Evolutionary conservation across 30 jellyfish, hydroid and myxozoan genomes (phyloP).

Genomic region (Calvadosia cruxmelitensis): DNA sequence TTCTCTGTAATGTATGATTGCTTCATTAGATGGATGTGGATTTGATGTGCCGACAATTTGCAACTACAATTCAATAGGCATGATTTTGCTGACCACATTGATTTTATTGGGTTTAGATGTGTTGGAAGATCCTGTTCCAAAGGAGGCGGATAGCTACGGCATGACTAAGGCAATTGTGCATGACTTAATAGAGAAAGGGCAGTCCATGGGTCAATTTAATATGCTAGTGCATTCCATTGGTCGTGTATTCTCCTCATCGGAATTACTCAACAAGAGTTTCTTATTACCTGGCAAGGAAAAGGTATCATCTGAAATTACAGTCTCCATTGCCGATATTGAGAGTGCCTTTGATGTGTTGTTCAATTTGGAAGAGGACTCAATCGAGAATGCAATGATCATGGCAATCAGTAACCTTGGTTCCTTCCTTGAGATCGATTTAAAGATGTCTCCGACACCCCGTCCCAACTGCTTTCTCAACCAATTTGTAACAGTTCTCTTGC

Average conservation of each 20-base stretch:
- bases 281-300: neutral
- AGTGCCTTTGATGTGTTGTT: constrained; percentile 18
- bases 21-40: no score
- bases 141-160: no score
- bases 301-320: constrained; percentile 9
- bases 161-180: constrained; percentile 4
- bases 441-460: constrained; percentile 3
- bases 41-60: no score
- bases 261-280: constrained; percentile 40
- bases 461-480: constrained; percentile 31
- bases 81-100: no score
- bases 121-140: no score
- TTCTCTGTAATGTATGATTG: no score
- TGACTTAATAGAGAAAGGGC: constrained; percentile 34
- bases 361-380: constrained; percentile 21
- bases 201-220: constrained; percentile 11
- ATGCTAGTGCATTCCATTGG: constrained; percentile 45
- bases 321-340: constrained; percentile 25
- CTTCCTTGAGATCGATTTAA: constrained; percentile 35
- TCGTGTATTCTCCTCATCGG: constrained; percentile 53
- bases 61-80: no score
- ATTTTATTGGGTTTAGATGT: no score
- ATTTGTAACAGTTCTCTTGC: constrained; percentile 40
- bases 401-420: constrained; percentile 62
- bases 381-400: constrained; percentile 61